phyloP scores from a whole-genome alignment of 1,140 invertebrate genomes.

The Cylas formicarius region DNA sequence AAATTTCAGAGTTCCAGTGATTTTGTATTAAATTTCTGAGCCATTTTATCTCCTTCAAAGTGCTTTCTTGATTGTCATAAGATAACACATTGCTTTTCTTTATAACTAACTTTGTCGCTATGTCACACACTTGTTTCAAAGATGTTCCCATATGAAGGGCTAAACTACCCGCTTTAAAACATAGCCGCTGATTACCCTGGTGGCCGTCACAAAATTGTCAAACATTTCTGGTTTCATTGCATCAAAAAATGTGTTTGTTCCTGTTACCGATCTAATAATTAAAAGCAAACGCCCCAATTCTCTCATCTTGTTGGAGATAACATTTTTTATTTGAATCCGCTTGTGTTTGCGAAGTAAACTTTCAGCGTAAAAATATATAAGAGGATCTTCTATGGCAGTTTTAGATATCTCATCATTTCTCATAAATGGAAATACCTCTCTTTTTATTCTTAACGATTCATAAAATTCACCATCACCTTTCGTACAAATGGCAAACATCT shows the following conservation, averaged over 20 bases:
- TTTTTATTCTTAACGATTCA: slow-evolving; percentile 16
- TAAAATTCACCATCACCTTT: slow-evolving; percentile 8
- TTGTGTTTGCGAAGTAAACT: slow-evolving; percentile 25
- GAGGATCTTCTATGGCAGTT: slow-evolving; percentile 17
- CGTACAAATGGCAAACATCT: slow-evolving; percentile 18
- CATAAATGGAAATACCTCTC: slow-evolving; percentile 21
- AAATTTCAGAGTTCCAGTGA: slow-evolving; percentile 25
- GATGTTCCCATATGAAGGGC: slow-evolving; percentile 23
- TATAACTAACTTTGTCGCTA: slow-evolving; percentile 18
- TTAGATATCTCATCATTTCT: slow-evolving; percentile 20
- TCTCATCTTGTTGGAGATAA: slow-evolving; percentile 26
- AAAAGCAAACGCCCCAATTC: slow-evolving; percentile 24
- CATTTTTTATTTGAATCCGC: slow-evolving; percentile 19
- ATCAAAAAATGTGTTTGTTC: slow-evolving; percentile 6
- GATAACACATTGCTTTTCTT: slow-evolving; percentile 15
- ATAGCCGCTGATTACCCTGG: slow-evolving; percentile 24
- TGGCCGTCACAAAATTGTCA: slow-evolving; percentile 22
- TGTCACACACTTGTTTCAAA: slow-evolving; percentile 21
- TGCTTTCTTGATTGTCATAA: slow-evolving; percentile 13
- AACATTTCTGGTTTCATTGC: slow-evolving; percentile 24
- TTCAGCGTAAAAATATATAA: slow-evolving; percentile 25
- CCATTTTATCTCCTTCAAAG: slow-evolving; percentile 21
- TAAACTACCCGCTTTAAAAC: slow-evolving; percentile 23
- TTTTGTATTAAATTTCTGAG: slow-evolving; percentile 20
- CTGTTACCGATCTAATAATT: slow-evolving; percentile 7